These are phyloP conservation scores for Tipula unca DNA, from an alignment of 2,888 invertebrate genomes.

Conservation along the genomic window DNA sequence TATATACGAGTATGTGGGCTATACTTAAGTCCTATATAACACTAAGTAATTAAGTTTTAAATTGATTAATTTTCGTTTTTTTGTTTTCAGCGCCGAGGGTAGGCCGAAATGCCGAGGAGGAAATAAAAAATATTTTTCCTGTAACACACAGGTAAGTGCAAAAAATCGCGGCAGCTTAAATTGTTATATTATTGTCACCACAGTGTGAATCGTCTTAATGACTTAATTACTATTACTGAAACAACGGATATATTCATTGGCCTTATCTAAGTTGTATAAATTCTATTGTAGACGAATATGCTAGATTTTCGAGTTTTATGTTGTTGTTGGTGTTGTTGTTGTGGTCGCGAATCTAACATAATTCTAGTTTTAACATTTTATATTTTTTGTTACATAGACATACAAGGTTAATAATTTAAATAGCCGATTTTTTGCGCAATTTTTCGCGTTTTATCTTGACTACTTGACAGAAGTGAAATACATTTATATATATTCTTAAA, in stretches of 20 bases:
- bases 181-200: no score
- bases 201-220: not conserved
- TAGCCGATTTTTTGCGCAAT: not conserved
- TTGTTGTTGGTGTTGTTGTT: not conserved
- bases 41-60: not conserved
- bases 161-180: not conserved
- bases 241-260: not conserved
- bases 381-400: not conserved
- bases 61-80: constrained; percentile 22
- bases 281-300: not conserved
- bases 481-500: no score
- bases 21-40: no score
- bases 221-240: not conserved
- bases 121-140: constrained; percentile 76
- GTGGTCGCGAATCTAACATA: not conserved
- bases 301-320: not conserved
- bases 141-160: constrained; percentile 67
- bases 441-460: not conserved
- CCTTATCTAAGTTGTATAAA: not conserved
- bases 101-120: constrained; percentile 63
- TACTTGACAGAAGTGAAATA: not conserved
- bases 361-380: not conserved
- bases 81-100: constrained; percentile 53
- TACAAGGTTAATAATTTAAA: not conserved
- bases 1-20: no score